These are phyloP conservation scores for Lycophotia porphyrea DNA, from an alignment of 2,888 invertebrate genomes.

Conservation along the genomic window DNA sequence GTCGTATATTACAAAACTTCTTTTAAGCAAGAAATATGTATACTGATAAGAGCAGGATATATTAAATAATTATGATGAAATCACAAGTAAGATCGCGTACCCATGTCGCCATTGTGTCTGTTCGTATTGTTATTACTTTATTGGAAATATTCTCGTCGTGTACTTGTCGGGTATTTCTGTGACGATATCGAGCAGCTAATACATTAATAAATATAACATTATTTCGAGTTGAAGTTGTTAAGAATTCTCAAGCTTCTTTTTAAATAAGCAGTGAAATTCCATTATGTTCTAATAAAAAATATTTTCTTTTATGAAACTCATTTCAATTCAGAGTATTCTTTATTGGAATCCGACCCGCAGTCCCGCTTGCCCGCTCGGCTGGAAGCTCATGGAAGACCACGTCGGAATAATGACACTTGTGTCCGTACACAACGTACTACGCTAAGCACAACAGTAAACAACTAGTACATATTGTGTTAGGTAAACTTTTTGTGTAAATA, in stretches of 20 bases:
- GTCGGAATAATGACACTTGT: conserved; percentile 1
- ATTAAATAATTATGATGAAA: conserved; percentile 45
- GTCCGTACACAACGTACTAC: not conserved
- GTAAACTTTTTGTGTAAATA: not conserved
- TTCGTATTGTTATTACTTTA: conserved; percentile 28
- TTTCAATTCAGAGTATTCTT: not conserved
- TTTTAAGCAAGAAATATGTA: not conserved
- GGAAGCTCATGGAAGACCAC: conserved; percentile 11
- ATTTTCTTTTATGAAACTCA: not conserved
- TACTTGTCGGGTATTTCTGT: conserved; percentile 21
- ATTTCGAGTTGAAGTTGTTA: not conserved
- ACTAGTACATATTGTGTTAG: too few species aligned
- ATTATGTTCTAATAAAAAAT: not conserved
- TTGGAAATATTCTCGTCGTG: not conserved
- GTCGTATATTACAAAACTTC: not conserved
- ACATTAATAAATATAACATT: conserved; percentile 13
- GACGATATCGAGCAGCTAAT: not conserved
- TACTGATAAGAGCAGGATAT: conserved; percentile 1
- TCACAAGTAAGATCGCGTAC: conserved; percentile 19
- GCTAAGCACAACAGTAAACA: not conserved
- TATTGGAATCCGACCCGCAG: not conserved
- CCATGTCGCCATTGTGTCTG: conserved; percentile 42
- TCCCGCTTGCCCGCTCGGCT: not conserved
- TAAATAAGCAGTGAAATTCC: not conserved
- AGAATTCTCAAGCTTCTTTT: not conserved